Evolutionary conservation across 2,888 invertebrate genomes (phyloP).

Genomic region (Chrysotoxum bicinctum): DNA sequence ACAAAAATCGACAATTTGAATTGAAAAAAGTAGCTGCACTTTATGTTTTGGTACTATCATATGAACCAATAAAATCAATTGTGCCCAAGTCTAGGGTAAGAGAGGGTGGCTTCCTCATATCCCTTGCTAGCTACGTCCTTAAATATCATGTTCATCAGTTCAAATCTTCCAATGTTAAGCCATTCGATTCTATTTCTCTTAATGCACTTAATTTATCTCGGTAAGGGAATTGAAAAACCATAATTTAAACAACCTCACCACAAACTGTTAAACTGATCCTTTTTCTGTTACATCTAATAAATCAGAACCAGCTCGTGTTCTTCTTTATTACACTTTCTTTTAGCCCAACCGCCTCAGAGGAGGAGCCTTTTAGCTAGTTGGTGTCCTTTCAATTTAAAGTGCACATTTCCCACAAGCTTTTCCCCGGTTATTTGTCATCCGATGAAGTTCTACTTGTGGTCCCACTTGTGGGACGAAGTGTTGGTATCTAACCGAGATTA

Average conservation of each 20-base stretch:
- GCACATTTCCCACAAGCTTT: slow-evolving; percentile 35
- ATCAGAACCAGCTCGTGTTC: slow-evolving; percentile 43
- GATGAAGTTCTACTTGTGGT: slow-evolving; percentile 34
- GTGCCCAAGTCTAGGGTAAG: too few species aligned
- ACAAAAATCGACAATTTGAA: too few species aligned
- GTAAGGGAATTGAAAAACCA: slow-evolving; percentile 31
- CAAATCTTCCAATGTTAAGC: not conserved
- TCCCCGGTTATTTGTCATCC: slow-evolving; percentile 48
- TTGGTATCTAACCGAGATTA: slow-evolving; percentile 60
- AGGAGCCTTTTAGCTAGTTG: not conserved
- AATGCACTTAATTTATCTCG: not conserved
- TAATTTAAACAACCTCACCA: slow-evolving; percentile 24
- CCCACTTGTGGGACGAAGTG: slow-evolving; percentile 37
- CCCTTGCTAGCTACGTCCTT: too few species aligned
- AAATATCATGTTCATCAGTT: not conserved
- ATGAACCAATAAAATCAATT: too few species aligned
- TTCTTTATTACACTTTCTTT: slow-evolving; percentile 38
- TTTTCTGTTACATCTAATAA: slow-evolving; percentile 39
- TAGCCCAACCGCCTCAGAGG: not conserved
- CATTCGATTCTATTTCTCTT: not conserved
- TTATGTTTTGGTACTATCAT: too few species aligned
- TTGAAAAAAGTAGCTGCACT: too few species aligned
- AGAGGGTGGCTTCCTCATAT: too few species aligned
- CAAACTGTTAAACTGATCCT: slow-evolving; percentile 31
- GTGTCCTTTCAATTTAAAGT: slow-evolving; percentile 50